Evolutionary conservation across 2,113 vertebrate species (phyloP), one percentile per base, ranked within the genome.

Genomic region (Picathartes gymnocephalus): DNA sequence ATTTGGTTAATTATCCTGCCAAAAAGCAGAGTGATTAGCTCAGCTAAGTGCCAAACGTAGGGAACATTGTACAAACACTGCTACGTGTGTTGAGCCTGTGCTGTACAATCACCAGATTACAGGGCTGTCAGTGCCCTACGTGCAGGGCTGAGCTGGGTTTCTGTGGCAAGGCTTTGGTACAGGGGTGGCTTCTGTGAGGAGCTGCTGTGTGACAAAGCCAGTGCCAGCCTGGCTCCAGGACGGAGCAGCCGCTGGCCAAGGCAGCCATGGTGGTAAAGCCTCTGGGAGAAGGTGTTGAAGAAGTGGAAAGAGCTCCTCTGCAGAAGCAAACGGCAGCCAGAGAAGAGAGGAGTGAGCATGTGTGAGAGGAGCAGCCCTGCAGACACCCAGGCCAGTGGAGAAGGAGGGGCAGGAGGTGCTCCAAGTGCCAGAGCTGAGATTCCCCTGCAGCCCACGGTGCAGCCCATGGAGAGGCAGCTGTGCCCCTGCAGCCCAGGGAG

Each of bases 1-100:
- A 86, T 90, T 95, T 82, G 79, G 71, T 80, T 92, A 82, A 90
- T 94, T 69, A 83, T 24, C 40, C 57, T 90, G 92, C 92, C 88
- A 94, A 86, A 90, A 82, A 85, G n/a, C 81, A 79, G 8, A 81
- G 57, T 3, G 66, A 91, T 95, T 72, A 93, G 72, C 71, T 33
- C 3, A 61, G 76, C 64, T 50, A 72, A 79, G 61, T 24, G 85
- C 74, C 92, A 96, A 45, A 72, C 7, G 51, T 2, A 33, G 53
- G 33, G 37, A 93, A 45, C 21, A 19, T 8, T 48, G 37, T 31
- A 39, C 71, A 81, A 91, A 76, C 53, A 27, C 70, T 57, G 74
- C 54, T 53, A 30, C 0, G 0, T 15, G 13, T 65, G 62, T 30
- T 61, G 78, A 89, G 83, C 85, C 74, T 73, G 74, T 44, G 90